phyloP scores from a whole-genome alignment of 2,888 invertebrate genomes.

The Ochropleura plecta region DNA sequence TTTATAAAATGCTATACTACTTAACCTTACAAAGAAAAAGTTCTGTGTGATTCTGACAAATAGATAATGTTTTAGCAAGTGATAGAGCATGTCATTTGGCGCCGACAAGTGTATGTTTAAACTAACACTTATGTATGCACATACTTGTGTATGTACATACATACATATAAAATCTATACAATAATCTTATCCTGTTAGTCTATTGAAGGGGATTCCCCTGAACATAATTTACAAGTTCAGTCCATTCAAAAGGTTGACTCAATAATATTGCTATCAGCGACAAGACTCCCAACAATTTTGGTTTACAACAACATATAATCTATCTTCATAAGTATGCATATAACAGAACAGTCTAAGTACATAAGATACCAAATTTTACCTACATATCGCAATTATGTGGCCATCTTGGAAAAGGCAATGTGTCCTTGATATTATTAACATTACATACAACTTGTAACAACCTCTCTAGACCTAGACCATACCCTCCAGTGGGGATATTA shows the following conservation, averaged over 20 bases:
- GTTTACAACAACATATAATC: background rate
- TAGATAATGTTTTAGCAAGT: too few relatives aligned
- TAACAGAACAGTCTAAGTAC: background rate
- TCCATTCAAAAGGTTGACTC: background rate
- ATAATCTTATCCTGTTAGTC: background rate
- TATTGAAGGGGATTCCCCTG: conserved; percentile 7
- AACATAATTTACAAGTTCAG: background rate
- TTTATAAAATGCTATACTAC: background rate
- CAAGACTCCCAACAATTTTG: background rate
- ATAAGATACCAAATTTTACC: background rate
- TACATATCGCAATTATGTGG: conserved; percentile 95
- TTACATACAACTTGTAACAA: conserved; percentile 95
- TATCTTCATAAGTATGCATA: background rate
- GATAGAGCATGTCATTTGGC: background rate
- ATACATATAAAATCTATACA: conserved; percentile 1
- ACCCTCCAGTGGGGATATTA: conserved; percentile 97
- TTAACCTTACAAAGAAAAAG: background rate
- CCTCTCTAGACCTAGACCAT: conserved; percentile 98
- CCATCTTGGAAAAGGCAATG: conserved; percentile 98
- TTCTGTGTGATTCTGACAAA: too few relatives aligned
- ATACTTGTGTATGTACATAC: too few relatives aligned
- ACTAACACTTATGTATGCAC: too few relatives aligned
- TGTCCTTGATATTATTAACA: conserved; percentile 97
- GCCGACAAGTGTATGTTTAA: too few relatives aligned
- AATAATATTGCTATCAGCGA: background rate